Percentiles rank a stretch among this genome's conserved stretches.
phyloP scores from a whole-genome alignment of 2,888 invertebrate genomes.

The Platycnemis pennipes region DNA sequence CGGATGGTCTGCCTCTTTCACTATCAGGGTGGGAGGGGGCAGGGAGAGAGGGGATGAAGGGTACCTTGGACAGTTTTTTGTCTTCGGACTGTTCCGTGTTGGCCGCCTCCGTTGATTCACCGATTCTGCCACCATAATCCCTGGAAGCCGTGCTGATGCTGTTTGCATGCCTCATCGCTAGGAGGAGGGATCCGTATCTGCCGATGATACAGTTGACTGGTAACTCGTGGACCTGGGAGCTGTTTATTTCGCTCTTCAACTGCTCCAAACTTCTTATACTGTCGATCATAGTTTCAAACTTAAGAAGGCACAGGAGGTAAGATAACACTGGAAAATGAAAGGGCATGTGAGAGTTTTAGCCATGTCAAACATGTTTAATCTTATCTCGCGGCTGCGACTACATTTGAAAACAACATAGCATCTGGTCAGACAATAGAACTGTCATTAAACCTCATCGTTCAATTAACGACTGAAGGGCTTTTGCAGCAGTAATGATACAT shows the following conservation, averaged over 20 bases:
- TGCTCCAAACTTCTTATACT: neutral
- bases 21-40: neutral
- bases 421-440: too few species aligned
- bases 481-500: too few species aligned
- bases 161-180: neutral
- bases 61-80: neutral
- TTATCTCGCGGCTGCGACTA: too few species aligned
- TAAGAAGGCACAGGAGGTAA: neutral
- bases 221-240: neutral
- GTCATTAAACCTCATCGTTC: too few species aligned
- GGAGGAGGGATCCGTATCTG: neutral
- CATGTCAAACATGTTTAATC: too few species aligned
- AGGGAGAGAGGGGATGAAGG: too few species aligned
- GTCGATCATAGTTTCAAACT: constrained; percentile 7
- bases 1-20: neutral
- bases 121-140: neutral
- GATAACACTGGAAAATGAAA: constrained; percentile 39
- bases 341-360: too few species aligned
- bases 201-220: neutral
- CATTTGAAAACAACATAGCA: too few species aligned
- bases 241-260: neutral
- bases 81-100: neutral
- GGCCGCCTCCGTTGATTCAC: neutral
- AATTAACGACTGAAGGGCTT: too few species aligned
- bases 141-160: neutral